Base-by-base conservation (phyloP, 2,797 vertebrate genomes). In the Coreius guichenoti region DNA sequence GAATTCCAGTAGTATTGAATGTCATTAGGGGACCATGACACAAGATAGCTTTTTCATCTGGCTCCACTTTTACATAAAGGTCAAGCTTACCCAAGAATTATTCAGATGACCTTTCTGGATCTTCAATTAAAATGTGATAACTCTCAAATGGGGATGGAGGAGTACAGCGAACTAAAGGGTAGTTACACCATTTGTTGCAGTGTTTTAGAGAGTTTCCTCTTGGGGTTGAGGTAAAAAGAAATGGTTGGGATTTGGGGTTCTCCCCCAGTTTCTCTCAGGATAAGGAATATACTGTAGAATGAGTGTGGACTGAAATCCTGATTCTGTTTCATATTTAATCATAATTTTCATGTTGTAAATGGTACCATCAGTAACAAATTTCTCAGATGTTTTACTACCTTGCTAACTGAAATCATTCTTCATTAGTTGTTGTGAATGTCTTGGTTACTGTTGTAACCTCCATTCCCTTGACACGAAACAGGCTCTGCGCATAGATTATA, bases 31-130 rank as follows among this genome's bases (percentile, higher is more conserved):
- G 61, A 79, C 82, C 33, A 43, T 76, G 68, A 87, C 82, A 86
- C 54, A 29, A 85, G 75, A 75, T 84, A 54, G 63, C 89, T 86
- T 89, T 91, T 43, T 84, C 72, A 84, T 83, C 63, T 33, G 58
- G 89, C 61, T 73, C 89, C 76, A 84, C 81, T 91, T 87, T 79
- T 84, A 73, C 72, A 79, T 86, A 94, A 95, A 95, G 94, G 94
- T 95, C 93, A 94, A 86, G 85, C 83, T 82, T 90, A 90, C 87
- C 85, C 89, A 88, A 88, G 89, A 94, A 91, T 92, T 93, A 94
- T 91, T 91, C 92, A 91, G 92, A 92, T 90, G 92, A 91, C 92
- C 92, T 95, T 95, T 94, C 90, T 83, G 87, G 86, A 80, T 89
- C 86, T 93, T 92, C 84, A 88, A 91, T 93, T 91, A 87, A 91